Conservation (phyloP, 2,888 invertebrate species). For the Julus scanicus region DNA sequence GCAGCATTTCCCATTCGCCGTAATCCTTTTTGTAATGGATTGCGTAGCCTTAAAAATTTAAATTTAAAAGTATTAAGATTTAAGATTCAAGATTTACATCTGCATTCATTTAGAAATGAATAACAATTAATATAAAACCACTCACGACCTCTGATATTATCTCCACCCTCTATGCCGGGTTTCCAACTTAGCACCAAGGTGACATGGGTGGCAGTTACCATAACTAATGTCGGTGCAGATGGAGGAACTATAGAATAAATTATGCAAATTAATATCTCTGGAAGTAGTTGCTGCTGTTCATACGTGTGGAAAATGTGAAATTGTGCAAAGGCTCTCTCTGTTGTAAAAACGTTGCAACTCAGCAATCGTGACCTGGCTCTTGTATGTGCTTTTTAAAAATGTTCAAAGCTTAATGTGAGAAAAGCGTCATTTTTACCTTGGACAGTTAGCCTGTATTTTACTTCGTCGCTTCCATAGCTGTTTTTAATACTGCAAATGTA, state of each 20-base stretch:
- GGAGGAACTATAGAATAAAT: slow-evolving; percentile 54
- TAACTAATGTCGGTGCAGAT: slow-evolving; percentile 50
- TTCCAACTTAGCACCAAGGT: slow-evolving; percentile 54
- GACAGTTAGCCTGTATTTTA: slow-evolving; percentile 78
- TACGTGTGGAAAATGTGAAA: neutral
- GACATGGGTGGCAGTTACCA: slow-evolving; percentile 46
- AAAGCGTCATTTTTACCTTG: slow-evolving; percentile 66
- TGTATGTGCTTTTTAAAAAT: neutral
- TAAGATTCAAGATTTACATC: neutral
- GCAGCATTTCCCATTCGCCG: slow-evolving; percentile 60
- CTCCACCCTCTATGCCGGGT: slow-evolving; percentile 25
- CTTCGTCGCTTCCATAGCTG: slow-evolving; percentile 83
- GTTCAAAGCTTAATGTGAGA: neutral
- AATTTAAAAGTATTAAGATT: neutral
- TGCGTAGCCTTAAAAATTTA: slow-evolving; percentile 55
- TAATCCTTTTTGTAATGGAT: slow-evolving; percentile 59
- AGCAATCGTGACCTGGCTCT: too few relatives aligned
- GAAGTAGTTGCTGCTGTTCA: neutral
- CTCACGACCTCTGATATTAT: slow-evolving; percentile 50
- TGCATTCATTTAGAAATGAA: neutral
- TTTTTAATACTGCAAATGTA: slow-evolving; percentile 87
- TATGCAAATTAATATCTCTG: slow-evolving; percentile 21
- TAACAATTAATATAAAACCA: neutral
- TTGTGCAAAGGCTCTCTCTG: neutral
- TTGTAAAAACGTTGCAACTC: neutral